Percentiles rank a stretch among this genome's conserved stretches.
Conservation (phyloP, 2,113 vertebrate species). For the Tylochromis polylepis region DNA sequence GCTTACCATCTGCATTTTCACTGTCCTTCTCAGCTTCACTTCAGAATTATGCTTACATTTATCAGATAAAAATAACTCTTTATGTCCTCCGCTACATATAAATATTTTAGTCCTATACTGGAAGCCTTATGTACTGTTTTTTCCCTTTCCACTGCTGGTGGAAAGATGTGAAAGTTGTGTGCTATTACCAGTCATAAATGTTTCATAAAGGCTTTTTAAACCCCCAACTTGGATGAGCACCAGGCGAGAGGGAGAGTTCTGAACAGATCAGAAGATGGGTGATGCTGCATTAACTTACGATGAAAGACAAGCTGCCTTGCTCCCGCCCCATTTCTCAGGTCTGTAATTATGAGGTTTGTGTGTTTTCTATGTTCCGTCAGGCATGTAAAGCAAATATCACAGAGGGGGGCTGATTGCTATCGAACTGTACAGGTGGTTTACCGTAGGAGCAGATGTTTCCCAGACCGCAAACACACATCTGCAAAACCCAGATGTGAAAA, state of each 20-base stretch:
- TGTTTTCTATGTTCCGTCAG: constrained; percentile 35
- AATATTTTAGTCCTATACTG: background rate
- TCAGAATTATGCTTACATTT: background rate
- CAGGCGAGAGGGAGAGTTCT: constrained; percentile 13
- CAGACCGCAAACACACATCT: constrained; percentile 41
- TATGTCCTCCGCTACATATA: background rate
- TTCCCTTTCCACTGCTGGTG: background rate
- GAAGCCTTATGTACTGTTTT: background rate
- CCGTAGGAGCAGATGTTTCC: constrained; percentile 52
- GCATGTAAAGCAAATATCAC: constrained; percentile 52
- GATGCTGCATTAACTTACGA: constrained; percentile 50
- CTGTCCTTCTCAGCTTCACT: background rate
- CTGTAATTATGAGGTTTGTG: constrained; percentile 60
- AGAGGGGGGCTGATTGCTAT: constrained; percentile 48
- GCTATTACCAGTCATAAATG: background rate
- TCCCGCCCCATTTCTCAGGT: constrained; percentile 5
- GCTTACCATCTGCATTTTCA: background rate
- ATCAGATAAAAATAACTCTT: background rate
- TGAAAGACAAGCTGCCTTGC: constrained; percentile 52
- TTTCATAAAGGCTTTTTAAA: constrained; percentile 1
- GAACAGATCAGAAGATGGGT: constrained; percentile 30
- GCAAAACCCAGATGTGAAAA: constrained; percentile 6
- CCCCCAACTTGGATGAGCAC: background rate
- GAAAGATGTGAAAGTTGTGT: background rate
- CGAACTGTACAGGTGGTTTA: constrained; percentile 58